Evolutionary conservation across 2,113 vertebrate species (phyloP).

Genomic region (Sebastes schlegelii): DNA sequence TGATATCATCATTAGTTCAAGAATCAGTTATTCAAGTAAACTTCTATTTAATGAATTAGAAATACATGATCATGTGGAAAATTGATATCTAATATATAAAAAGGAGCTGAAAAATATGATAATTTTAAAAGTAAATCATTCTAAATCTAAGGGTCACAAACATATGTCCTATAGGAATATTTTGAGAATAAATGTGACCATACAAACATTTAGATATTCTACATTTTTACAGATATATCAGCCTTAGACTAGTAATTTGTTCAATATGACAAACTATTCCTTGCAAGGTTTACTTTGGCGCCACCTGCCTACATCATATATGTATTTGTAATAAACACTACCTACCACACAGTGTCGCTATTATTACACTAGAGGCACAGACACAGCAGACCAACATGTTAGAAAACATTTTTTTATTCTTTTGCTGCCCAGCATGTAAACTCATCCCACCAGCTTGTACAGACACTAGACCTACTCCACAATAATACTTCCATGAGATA

Average conservation of each 20-base stretch:
- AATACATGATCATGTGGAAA: neutral
- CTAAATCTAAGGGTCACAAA: neutral
- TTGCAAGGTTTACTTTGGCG: neutral
- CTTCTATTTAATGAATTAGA: neutral
- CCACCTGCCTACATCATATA: neutral
- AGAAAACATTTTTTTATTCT: slow-evolving; percentile 75
- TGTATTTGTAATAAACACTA: slow-evolving; percentile 16
- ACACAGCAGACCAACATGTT: slow-evolving; percentile 46
- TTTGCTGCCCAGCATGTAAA: slow-evolving; percentile 73
- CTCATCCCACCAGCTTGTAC: slow-evolving; percentile 57
- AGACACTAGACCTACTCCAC: slow-evolving; percentile 37
- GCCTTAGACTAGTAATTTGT: neutral
- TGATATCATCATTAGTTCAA: no score
- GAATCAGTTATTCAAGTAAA: neutral
- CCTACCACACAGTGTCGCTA: slow-evolving; percentile 61
- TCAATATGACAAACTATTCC: neutral
- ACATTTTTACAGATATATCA: neutral
- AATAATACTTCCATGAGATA: slow-evolving; percentile 39
- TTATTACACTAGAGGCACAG: slow-evolving; percentile 15
- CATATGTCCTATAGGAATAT: neutral
- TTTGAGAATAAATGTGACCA: neutral
- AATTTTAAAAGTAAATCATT: neutral
- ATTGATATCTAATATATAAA: neutral
- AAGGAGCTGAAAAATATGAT: neutral
- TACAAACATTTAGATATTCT: neutral